Evolutionary conservation across 2,888 invertebrate genomes (phyloP), one percentile per base, ranked within the genome.

Genomic region (Lasius fuliginosus): DNA sequence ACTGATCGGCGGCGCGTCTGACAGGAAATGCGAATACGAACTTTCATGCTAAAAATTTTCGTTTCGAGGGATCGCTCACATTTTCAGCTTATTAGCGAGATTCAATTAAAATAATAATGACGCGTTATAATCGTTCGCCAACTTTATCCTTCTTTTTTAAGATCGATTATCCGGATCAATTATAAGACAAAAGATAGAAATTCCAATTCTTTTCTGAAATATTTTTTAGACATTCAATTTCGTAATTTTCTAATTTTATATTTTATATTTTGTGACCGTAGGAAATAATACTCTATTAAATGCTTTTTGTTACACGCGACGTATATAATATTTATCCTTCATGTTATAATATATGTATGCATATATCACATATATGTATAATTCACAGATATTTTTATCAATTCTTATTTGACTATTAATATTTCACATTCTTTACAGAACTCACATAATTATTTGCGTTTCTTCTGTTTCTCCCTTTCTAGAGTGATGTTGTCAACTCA

Each of bases 1-100:
- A 87, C 89, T 71, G 85, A 89, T 87, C 65, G 75, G 4, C 71
- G 64, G 0, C 33, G 23, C 36, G 15, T 40, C 42, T 67, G 33
- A 68, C 42, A 27, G 56, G 82, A 89, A 87, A 85, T 36, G 83
- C 68, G 81, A 64, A 85, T 83, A 89, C 83, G 87, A 82, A 36
- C 36, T 56, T 64, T 67, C 33, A 46, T 33, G 58, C 68, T 36
- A 27, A 49, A 40, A 53, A 8, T 53, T 33, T 49, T 36, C 23
- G n/a, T n/a, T 23, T 62, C 23, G 33, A 56, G 15, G 42, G 42
- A n/a, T 60, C 60, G 30, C 4, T 42, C 40, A 8, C 2, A n/a
- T 60, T 49, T 33, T 75, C 23, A 3, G 18, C n/a, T 58, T 11
- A 33, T 3, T 53, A 8, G n/a, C 33, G 27, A 46, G 12, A 15